phyloP scores from a whole-genome alignment of 2,888 invertebrate species.

The Epirrhoe tristata region DNA sequence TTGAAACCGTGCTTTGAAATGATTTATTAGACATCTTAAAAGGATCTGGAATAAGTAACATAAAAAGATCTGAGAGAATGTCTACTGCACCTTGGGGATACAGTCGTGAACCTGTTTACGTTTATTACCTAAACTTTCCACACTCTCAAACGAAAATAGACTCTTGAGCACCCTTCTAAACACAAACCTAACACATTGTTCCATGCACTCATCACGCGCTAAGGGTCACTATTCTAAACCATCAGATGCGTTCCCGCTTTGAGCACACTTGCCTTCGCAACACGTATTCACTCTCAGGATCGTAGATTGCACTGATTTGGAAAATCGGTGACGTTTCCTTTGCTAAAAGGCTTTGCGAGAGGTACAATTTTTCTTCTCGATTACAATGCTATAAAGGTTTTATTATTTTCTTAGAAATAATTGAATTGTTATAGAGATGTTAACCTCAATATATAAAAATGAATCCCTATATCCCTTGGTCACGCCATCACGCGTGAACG shows the following conservation, averaged over 20 bases:
- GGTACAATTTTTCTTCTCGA: neutral
- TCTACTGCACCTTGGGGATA: no score
- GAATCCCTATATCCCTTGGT: no score
- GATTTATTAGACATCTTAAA: no score
- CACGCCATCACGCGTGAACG: no score
- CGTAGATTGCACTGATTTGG: slow-evolving; percentile 23
- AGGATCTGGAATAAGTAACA: no score
- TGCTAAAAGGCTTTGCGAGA: neutral
- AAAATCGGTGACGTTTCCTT: slow-evolving; percentile 9
- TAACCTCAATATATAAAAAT: no score
- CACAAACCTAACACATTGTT: neutral
- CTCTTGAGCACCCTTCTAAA: neutral
- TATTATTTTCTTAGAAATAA: neutral
- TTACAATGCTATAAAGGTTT: neutral
- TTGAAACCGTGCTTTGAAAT: no score
- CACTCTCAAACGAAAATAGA: neutral
- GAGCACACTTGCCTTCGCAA: slow-evolving; percentile 14
- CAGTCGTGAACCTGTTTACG: no score
- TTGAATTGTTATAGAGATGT: no score
- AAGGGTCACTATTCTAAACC: slow-evolving; percentile 2
- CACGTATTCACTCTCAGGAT: slow-evolving; percentile 27
- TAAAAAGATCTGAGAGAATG: no score
- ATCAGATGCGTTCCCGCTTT: slow-evolving; percentile 3
- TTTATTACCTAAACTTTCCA: neutral
- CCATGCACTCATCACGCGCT: neutral